These are phyloP conservation scores for Tetranychus cinnabarinus DNA, from an alignment of 1,140 invertebrate species.

Conservation along the genomic window DNA sequence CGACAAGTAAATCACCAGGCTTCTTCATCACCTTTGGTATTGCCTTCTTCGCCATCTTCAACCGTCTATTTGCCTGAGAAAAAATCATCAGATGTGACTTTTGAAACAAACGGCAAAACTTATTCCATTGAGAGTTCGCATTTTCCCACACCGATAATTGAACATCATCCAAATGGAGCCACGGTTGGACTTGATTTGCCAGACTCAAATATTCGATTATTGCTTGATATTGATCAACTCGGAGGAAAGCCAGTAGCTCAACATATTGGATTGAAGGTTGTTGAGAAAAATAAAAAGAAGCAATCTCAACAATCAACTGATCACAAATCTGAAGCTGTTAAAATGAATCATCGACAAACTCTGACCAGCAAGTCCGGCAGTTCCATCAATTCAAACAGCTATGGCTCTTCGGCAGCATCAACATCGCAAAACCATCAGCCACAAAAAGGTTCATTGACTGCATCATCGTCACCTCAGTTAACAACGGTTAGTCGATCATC, in stretches of 20 bases:
- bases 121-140: background rate
- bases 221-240: slow-evolving; percentile 5
- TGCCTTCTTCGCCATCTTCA: no score
- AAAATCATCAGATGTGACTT: background rate
- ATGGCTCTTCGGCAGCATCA: background rate
- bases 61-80: no score
- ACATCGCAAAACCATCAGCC: background rate
- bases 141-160: slow-evolving; percentile 5
- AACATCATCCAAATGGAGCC: slow-evolving; percentile 11
- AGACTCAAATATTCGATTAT: slow-evolving; percentile 3
- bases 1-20: no score
- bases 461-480: background rate
- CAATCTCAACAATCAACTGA: background rate
- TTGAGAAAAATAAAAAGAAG: background rate
- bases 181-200: slow-evolving; percentile 14
- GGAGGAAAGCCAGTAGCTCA: slow-evolving; percentile 4
- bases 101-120: background rate
- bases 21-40: no score
- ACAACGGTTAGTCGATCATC: background rate
- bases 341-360: background rate
- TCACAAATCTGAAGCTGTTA: background rate
- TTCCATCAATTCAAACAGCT: background rate
- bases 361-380: no score
- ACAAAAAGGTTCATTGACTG: background rate
- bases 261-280: slow-evolving; percentile 8